These are phyloP conservation scores for Channa striata DNA, from an alignment of 2,797 vertebrate genomes.

Conservation along the genomic window DNA sequence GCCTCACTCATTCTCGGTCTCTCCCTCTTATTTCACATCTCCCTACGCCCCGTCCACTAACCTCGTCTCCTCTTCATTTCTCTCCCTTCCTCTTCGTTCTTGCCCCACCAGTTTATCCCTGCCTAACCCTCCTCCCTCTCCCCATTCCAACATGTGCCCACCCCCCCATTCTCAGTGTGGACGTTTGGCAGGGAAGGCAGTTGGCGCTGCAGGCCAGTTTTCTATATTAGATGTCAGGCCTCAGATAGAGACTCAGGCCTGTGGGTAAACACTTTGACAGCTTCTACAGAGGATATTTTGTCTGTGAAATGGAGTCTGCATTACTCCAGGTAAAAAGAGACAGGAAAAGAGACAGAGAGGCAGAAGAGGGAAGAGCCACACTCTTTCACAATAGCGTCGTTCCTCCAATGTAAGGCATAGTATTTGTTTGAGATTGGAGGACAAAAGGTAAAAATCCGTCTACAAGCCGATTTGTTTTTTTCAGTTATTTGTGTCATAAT, in stretches of 20 bases:
- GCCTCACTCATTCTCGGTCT: slow-evolving; percentile 32
- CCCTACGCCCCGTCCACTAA: slow-evolving; percentile 40
- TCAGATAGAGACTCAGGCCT: slow-evolving; percentile 85
- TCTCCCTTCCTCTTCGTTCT: slow-evolving; percentile 9
- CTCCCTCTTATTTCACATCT: slow-evolving; percentile 27
- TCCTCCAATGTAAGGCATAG: slow-evolving; percentile 23
- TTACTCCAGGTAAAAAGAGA: slow-evolving; percentile 74
- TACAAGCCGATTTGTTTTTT: background rate
- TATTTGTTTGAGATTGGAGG: slow-evolving; percentile 39
- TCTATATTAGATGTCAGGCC: slow-evolving; percentile 86
- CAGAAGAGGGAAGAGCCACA: slow-evolving; percentile 43
- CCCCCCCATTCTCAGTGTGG: slow-evolving; percentile 50
- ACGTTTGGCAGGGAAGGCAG: slow-evolving; percentile 63
- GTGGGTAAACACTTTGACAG: slow-evolving; percentile 86
- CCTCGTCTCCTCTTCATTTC: slow-evolving; percentile 19
- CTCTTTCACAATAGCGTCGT: slow-evolving; percentile 39
- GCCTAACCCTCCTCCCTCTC: slow-evolving; percentile 7
- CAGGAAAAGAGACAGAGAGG: slow-evolving; percentile 52
- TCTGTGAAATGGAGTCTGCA: slow-evolving; percentile 84
- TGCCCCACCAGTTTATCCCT: slow-evolving; percentile 18
- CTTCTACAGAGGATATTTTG: slow-evolving; percentile 84
- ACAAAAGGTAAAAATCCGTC: slow-evolving; percentile 29
- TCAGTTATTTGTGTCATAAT: slow-evolving; percentile 15
- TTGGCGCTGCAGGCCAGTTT: slow-evolving; percentile 80
- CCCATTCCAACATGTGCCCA: slow-evolving; percentile 34